These are phyloP conservation scores for Budorcas taxicolor DNA, from an alignment of 2,113 vertebrate species.

Conservation along the genomic window DNA sequence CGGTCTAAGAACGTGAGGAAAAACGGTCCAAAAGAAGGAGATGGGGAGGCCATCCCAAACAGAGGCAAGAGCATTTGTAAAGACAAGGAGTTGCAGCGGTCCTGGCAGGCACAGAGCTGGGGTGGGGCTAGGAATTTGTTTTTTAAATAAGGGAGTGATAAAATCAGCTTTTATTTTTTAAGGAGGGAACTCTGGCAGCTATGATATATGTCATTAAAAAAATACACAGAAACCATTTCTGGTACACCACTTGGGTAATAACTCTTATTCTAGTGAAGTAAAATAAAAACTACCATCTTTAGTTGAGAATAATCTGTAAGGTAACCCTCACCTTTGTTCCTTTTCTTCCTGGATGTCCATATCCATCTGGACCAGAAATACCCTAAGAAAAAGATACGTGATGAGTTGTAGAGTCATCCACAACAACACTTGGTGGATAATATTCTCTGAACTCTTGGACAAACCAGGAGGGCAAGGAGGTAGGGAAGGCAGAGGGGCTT, in stretches of 20 bases:
- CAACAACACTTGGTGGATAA: not conserved
- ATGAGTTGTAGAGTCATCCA: not conserved
- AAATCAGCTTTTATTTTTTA: not conserved
- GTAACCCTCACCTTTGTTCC: slow-evolving; percentile 79
- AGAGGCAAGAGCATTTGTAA: not conserved
- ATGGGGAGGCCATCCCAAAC: not conserved
- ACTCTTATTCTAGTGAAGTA: not conserved
- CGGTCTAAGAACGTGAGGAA: not conserved
- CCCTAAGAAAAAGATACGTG: slow-evolving; percentile 65
- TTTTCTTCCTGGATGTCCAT: slow-evolving; percentile 79
- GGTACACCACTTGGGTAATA: not conserved
- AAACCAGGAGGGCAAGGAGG: not conserved
- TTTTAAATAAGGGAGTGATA: not conserved
- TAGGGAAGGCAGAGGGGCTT: not conserved
- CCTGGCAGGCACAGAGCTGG: not conserved
- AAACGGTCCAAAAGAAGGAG: not conserved
- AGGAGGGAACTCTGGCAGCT: not conserved
- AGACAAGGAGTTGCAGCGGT: not conserved
- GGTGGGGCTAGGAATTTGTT: not conserved
- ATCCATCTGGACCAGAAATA: slow-evolving; percentile 74
- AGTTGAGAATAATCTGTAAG: not conserved
- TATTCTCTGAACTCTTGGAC: not conserved
- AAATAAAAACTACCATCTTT: not conserved
- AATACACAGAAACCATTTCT: not conserved
- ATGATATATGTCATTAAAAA: not conserved